Evolutionary conservation across 2,888 invertebrate genomes (phyloP), one percentile per base, ranked within the genome.

Genomic region (Sthenelais limicola): DNA sequence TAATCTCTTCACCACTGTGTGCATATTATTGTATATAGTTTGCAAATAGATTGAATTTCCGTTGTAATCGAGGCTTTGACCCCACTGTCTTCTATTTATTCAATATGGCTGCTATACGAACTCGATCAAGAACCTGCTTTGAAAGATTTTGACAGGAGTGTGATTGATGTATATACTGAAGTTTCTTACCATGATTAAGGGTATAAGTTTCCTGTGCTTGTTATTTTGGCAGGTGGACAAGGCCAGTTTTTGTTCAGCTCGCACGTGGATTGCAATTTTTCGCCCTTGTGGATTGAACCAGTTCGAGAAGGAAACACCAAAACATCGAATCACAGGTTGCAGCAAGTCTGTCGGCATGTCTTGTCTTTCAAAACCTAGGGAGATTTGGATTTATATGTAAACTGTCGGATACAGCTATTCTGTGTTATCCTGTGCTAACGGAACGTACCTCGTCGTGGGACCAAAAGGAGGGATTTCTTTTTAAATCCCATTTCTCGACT

Each of bases 91-190:
- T 62, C 62, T 62, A 62, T 38, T 54, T 70, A 70, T 70, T 70
- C 70, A 70, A 70, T 70, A 70, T 70, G 70, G 70, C 70, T 54
- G 70, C 70, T 70, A 51, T 28, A 12, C 26, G 28, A 26, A 26
- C 9, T 15, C 18, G 26, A 56, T 56, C 28, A 30, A 32, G 32
- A 26, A 56, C n/a, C n/a, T n/a, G n/a, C n/a, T n/a, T n/a, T n/a
- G n/a, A n/a, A n/a, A 21, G 24, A 52, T 70, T 49, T 62, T 38
- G 33, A 54, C 54, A 54, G n/a, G 35, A n/a, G 47, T 18, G 7
- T 21, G 21, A 51, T 51, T 12, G 9, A 67, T 48, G 67, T 5
- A 3, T 24, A 51, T 51, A 5, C 51, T n/a, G 51, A 7, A 7
- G 5, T 5, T 9, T 51, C 7, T 9, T 51, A 24, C 18, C 5